Conservation (phyloP, 2,797 vertebrate genomes). For the Gymnothorax javanicus region DNA sequence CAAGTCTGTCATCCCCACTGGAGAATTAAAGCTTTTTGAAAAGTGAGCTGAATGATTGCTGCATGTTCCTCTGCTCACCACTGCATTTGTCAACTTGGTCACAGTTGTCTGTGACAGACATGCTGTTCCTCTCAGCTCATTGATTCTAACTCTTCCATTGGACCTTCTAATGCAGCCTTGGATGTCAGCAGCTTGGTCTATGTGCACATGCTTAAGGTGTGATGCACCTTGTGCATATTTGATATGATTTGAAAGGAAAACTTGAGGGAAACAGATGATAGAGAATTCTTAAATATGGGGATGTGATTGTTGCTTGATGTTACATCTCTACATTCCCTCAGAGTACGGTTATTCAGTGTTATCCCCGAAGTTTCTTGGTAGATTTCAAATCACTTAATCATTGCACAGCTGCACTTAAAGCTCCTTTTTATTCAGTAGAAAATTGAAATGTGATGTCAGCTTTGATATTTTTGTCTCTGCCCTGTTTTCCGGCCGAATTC, state of each 20-base stretch:
- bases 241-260: not conserved
- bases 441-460: not conserved
- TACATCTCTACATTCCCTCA: too few species aligned
- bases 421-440: not conserved
- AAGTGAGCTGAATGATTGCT: not conserved
- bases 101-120: not conserved
- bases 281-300: not conserved
- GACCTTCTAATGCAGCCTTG: not conserved
- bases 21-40: not conserved
- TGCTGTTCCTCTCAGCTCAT: not conserved
- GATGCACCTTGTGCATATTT: not conserved
- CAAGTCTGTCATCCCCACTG: not conserved
- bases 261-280: not conserved
- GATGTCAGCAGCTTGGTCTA: not conserved
- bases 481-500: not conserved
- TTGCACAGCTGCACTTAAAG: not conserved
- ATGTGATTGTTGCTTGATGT: not conserved
- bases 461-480: slow-evolving; percentile 1
- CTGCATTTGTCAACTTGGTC: not conserved
- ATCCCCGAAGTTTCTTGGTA: not conserved
- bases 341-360: not conserved
- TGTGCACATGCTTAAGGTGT: not conserved
- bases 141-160: not conserved
- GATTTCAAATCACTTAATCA: not conserved
- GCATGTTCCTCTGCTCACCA: not conserved